These are phyloP conservation scores for Blastomussa wellsi DNA, from an alignment of 92 coral and sea anemone genomes.

Conservation along the genomic window DNA sequence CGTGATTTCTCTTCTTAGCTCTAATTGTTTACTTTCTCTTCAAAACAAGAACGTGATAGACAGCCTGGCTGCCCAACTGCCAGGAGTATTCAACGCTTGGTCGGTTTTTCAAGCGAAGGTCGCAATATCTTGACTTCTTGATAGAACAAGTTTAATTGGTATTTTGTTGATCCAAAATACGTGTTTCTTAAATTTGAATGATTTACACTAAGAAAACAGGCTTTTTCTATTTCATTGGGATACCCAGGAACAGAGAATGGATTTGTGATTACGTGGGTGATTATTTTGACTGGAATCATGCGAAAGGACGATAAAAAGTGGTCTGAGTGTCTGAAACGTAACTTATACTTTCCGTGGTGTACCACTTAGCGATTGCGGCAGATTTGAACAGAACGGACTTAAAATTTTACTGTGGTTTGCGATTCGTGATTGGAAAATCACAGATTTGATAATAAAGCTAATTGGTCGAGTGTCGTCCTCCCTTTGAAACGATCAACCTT, in stretches of 20 bases:
- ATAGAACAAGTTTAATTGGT: not conserved
- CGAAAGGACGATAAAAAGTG: not conserved
- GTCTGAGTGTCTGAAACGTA: not conserved
- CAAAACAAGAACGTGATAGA: slow-evolving; percentile 9
- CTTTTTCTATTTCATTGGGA: not conserved
- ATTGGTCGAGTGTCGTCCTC: not conserved
- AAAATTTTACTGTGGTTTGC: slow-evolving; percentile 19
- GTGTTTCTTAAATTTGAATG: not conserved
- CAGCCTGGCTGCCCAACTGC: not conserved
- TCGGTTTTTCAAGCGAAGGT: slow-evolving; percentile 7
- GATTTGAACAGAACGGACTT: not conserved
- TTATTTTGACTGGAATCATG: not conserved
- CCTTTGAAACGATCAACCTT: slow-evolving; percentile 29
- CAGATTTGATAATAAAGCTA: slow-evolving; percentile 19
- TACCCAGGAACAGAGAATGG: not conserved
- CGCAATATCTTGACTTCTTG: not conserved
- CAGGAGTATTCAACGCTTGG: not conserved
- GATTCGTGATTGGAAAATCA: slow-evolving; percentile 11
- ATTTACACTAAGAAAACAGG: not conserved
- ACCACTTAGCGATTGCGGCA: not conserved
- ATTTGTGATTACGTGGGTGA: not conserved
- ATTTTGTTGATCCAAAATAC: not conserved
- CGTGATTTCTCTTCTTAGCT: slow-evolving; percentile 16
- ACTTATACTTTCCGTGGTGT: not conserved
- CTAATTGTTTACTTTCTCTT: slow-evolving; percentile 18